Evolutionary conservation across 2,888 invertebrate species (phyloP), one percentile per base, ranked within the genome.

Genomic region (Morpho achilles): DNA sequence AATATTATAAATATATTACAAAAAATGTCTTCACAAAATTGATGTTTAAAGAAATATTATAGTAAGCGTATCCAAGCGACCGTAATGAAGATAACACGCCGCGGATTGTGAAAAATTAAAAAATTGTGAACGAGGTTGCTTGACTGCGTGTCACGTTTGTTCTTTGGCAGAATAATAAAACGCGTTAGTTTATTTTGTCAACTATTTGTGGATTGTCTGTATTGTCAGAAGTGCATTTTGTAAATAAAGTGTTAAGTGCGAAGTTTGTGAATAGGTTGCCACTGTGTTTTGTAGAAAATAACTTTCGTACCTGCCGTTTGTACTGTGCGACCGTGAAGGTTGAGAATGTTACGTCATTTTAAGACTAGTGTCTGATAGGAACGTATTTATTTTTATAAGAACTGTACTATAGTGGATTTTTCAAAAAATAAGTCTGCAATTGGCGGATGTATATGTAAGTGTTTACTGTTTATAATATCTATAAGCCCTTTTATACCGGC

Each of bases 61-160:
- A 9, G 64, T 64, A 53, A 58, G 58, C 50, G 55, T 64, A 67
- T 67, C 62, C 65, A 60, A 61, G 32, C 61, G 52, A 58, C 50
- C 61, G 58, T 66, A 69, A 68, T 71, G 66, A 66, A 64, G 68
- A 68, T 69, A 69, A 68, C 68, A 72, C 62, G 62, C 66, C 68
- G 71, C 68, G 69, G 67, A 63, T 67, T 65, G 65, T 71, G 69
- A 71, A 74, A 73, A 71, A 73, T 69, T 69, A 68, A 72, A 72
- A 66, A 71, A 74, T 69, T 71, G 67, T 66, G 69, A 77, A 75
- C 77, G 77, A 79, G 84, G 77, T 84, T 83, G 84, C 79, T 81
- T 90, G 91, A 88, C 87, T 91, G 91, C 91, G 91, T 91, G 91
- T 91, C 91, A 91, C 88, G 90, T 89, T 89, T 83, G 79, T 81